A percentile compares a stretch with the other conserved stretches of the same genome.
phyloP scores from a whole-genome alignment of 2,888 invertebrate genomes.

The Muschampia staudingeri region DNA sequence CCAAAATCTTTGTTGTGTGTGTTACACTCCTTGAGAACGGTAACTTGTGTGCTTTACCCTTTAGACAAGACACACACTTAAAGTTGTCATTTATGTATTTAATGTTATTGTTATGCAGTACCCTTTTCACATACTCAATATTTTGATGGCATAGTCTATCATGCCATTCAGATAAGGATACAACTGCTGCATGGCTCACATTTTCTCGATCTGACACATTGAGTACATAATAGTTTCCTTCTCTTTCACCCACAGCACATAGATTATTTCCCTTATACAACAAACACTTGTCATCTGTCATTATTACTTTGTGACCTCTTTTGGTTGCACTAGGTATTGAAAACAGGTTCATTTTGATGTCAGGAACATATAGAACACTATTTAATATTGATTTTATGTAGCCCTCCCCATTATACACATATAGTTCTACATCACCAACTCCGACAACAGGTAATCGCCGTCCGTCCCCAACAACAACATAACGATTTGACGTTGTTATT shows the following conservation, averaged over 20 bases:
- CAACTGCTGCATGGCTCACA: constrained; percentile 3
- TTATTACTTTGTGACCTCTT: neutral
- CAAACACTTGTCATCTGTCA: constrained; percentile 2
- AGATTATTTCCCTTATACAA: neutral
- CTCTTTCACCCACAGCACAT: constrained; percentile 1
- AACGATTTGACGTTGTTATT: neutral
- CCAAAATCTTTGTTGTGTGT: constrained; percentile 1
- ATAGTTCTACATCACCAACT: neutral
- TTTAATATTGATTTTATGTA: constrained; percentile 2
- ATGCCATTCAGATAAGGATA: neutral
- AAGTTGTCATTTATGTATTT: neutral
- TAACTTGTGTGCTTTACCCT: constrained; percentile 11
- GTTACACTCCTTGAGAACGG: neutral
- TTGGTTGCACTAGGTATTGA: neutral
- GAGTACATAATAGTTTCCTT: neutral
- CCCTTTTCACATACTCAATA: constrained; percentile 7
- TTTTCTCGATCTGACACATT: neutral
- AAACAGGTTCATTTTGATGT: neutral
- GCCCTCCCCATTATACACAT: neutral
- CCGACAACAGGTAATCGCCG: neutral
- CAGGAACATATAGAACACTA: neutral
- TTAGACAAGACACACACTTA: neutral
- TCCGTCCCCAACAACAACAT: neutral
- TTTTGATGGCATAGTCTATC: constrained; percentile 8
- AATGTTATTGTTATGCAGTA: neutral